These are phyloP conservation scores for Lottia gigantea DNA, from an alignment of 2,888 invertebrate genomes.

Conservation along the genomic window DNA sequence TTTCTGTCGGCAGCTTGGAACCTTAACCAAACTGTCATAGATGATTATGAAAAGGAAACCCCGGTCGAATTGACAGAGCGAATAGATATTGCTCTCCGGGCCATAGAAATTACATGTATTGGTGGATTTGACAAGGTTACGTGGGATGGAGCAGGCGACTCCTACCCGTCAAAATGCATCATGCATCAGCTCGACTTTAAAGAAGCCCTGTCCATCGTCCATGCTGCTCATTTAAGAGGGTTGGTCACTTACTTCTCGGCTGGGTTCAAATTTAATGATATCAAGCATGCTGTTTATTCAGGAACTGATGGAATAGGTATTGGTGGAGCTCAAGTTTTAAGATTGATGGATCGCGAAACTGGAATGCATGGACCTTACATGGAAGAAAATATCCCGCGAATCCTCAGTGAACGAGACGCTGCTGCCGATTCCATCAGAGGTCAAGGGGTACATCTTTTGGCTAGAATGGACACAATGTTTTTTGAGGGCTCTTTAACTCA, in stretches of 20 bases:
- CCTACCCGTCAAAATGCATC: constrained; percentile 49
- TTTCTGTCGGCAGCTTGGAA: constrained; percentile 49
- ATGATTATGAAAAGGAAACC: constrained; percentile 33
- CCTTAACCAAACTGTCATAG: constrained; percentile 39
- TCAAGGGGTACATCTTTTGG: constrained; percentile 38
- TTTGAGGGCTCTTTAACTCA: constrained; percentile 42
- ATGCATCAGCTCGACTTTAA: constrained; percentile 46
- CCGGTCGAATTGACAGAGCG: constrained; percentile 29
- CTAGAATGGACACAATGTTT: constrained; percentile 46
- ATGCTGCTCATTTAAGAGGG: constrained; percentile 42
- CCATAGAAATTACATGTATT: constrained; percentile 39
- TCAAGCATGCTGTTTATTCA: constrained; percentile 44
- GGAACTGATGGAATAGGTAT: constrained; percentile 48
- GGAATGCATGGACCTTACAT: constrained; percentile 53
- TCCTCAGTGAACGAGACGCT: constrained; percentile 38
- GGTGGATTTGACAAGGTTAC: constrained; percentile 48
- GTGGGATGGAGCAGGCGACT: constrained; percentile 49
- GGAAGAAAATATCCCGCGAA: constrained; percentile 47
- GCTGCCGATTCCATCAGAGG: constrained; percentile 39
- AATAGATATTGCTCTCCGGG: constrained; percentile 40
- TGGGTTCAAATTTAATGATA: constrained; percentile 49
- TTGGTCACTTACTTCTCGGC: constrained; percentile 47
- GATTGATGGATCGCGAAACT: constrained; percentile 43
- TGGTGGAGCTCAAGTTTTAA: constrained; percentile 44
- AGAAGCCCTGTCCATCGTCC: constrained; percentile 43